Evolutionary conservation across 2,888 invertebrate genomes (phyloP).

Genomic region (Dasypogon diadema): DNA sequence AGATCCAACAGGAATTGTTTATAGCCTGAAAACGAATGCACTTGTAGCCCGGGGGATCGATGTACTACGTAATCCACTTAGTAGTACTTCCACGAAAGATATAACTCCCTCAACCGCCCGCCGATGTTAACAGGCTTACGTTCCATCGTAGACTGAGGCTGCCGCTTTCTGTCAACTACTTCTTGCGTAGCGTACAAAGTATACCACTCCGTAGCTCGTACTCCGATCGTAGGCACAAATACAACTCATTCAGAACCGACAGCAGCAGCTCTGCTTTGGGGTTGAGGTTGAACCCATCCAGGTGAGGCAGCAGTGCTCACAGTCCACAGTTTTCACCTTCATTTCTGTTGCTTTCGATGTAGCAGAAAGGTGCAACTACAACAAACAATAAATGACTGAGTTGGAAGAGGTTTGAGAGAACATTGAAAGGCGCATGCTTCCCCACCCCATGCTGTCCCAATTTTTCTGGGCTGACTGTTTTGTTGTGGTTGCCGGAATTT

Average conservation of each 20-base stretch:
- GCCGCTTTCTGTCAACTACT: no score
- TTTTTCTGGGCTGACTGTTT: no score
- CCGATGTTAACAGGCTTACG: constrained; percentile 32
- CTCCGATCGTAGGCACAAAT: not conserved
- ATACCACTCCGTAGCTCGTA: not conserved
- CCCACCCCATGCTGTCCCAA: no score
- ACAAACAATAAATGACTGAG: no score
- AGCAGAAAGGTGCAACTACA: no score
- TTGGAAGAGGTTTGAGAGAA: no score
- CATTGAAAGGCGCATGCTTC: no score
- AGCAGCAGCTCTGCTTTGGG: not conserved
- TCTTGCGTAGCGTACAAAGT: not conserved
- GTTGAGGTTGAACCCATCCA: no score
- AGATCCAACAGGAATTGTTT: not conserved
- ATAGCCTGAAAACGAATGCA: not conserved
- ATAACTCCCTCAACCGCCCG: not conserved
- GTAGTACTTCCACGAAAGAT: not conserved
- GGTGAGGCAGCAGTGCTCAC: no score
- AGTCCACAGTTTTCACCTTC: no score
- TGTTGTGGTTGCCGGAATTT: no score
- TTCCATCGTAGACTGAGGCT: constrained; percentile 38
- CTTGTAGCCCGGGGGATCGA: not conserved
- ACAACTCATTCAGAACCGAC: not conserved
- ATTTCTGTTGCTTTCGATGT: no score
- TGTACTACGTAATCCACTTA: not conserved